These are phyloP conservation scores for Enteromius fasciolatus DNA, from an alignment of 2,797 vertebrate genomes.

Conservation along the genomic window DNA sequence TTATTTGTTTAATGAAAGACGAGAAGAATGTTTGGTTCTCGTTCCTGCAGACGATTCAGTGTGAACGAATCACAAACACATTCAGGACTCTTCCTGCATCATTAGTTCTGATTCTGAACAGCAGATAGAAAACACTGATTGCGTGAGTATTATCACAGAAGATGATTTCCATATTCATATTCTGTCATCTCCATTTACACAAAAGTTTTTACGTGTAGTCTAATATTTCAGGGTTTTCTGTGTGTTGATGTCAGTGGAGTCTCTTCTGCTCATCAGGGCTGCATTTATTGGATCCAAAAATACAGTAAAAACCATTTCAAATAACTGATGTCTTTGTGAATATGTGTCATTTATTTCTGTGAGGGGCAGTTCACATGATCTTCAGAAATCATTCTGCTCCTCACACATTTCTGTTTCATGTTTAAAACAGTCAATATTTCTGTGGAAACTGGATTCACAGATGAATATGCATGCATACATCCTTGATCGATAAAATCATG, in stretches of 20 bases:
- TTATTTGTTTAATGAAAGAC: neutral
- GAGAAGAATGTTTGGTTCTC: neutral
- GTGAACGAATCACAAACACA: neutral
- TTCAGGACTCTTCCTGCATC: neutral
- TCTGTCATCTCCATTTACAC: neutral
- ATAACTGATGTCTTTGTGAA: neutral
- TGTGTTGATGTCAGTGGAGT: neutral
- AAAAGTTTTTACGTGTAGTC: too few relatives aligned
- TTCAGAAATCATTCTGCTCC: too few relatives aligned
- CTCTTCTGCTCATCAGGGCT: too few relatives aligned
- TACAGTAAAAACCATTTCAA: neutral
- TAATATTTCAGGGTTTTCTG: neutral
- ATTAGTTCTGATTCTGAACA: neutral
- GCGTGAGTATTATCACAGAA: neutral
- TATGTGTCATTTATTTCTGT: neutral
- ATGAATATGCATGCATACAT: neutral
- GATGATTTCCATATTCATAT: neutral
- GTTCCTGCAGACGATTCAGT: neutral
- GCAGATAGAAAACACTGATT: neutral
- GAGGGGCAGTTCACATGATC: too few relatives aligned
- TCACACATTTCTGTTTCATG: too few relatives aligned
- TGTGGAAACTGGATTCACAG: too few relatives aligned
- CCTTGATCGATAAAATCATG: too few relatives aligned
- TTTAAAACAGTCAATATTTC: too few relatives aligned
- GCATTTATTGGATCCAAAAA: neutral